Evolutionary conservation across 2,797 vertebrate species (phyloP).

Genomic region (Muraenolepis orangiensis): DNA sequence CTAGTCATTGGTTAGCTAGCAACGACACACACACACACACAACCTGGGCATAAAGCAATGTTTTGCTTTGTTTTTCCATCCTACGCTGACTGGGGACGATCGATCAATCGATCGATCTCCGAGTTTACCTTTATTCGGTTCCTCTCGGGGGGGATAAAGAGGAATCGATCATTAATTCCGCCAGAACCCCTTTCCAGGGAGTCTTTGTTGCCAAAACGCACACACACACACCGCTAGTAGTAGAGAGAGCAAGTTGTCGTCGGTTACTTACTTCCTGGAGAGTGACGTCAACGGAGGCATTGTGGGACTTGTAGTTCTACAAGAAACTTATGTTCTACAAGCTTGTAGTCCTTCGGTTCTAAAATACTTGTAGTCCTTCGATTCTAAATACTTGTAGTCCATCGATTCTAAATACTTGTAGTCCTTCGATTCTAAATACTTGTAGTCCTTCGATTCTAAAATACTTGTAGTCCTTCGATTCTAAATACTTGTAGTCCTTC

Average conservation of each 20-base stretch:
- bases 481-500: too few relatives aligned
- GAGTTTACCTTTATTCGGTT: not conserved
- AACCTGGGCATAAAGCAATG: too few relatives aligned
- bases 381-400: too few relatives aligned
- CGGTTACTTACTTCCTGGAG: not conserved
- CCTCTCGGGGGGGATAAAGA: not conserved
- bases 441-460: too few relatives aligned
- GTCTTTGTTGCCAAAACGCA: not conserved
- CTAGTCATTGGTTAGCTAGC: slow-evolving; percentile 32
- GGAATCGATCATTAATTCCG: slow-evolving; percentile 22
- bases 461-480: slow-evolving; percentile 32
- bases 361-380: too few relatives aligned
- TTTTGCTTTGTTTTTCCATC: fast-evolving
- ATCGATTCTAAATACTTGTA: too few relatives aligned
- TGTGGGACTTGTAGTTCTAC: slow-evolving; percentile 43
- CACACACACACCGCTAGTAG: not conserved
- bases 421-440: slow-evolving; percentile 34
- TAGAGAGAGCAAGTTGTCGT: not conserved
- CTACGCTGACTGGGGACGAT: fast-evolving
- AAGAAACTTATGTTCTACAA: too few relatives aligned
- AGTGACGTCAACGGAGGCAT: slow-evolving; percentile 41
- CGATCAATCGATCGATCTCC: too few relatives aligned
- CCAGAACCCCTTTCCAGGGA: slow-evolving; percentile 12
- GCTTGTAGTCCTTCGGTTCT: too few relatives aligned
- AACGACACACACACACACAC: slow-evolving; percentile 6